phyloP scores from a whole-genome alignment of 2,113 vertebrate species.

The Colius striatus region DNA sequence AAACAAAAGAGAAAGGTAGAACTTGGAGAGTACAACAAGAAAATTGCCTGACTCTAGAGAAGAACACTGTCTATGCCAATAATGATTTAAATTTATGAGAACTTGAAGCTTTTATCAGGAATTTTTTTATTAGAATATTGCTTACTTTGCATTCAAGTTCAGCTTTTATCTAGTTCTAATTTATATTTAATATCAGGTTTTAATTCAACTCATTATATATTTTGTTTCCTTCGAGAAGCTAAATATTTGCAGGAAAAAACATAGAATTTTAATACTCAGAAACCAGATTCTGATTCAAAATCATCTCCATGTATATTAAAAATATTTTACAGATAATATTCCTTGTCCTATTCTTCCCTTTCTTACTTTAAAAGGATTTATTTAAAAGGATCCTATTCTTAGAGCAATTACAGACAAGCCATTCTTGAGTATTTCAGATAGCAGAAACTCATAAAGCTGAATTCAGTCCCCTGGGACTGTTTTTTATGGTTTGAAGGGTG shows the following conservation, averaged over 20 bases:
- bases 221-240: background rate
- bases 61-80: background rate
- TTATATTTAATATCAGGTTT: background rate
- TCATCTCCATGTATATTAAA: background rate
- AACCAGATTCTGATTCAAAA: background rate
- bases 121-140: background rate
- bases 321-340: background rate
- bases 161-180: background rate
- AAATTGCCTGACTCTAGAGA: background rate
- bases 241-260: background rate
- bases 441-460: background rate
- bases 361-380: background rate
- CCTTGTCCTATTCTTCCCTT: background rate
- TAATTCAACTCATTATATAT: background rate
- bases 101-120: background rate
- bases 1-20: background rate
- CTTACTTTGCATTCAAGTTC: background rate
- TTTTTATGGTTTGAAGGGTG: background rate
- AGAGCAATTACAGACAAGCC: background rate
- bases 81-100: background rate
- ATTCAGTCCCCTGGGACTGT: background rate
- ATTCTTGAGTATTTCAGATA: background rate
- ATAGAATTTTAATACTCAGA: background rate
- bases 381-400: background rate
- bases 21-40: background rate